These are phyloP conservation scores for Ceratina japonica DNA, from an alignment of 1,140 invertebrate species.

Conservation along the genomic window DNA sequence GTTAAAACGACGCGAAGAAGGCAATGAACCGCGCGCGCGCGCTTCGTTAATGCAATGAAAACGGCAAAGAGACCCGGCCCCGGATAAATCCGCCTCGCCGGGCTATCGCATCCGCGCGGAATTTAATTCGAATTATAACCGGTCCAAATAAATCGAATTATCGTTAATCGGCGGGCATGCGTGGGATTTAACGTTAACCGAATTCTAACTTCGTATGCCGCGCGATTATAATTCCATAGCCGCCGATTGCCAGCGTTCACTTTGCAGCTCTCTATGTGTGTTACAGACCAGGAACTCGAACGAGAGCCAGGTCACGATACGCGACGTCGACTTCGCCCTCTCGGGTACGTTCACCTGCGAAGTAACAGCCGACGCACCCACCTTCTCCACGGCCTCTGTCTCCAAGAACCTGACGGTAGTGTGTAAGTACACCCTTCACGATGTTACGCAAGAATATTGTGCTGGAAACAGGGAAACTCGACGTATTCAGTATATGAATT, in stretches of 20 bases:
- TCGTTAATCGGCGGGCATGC: constrained; percentile 23
- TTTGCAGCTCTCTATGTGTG: constrained; percentile 68
- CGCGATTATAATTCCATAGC: too few relatives aligned
- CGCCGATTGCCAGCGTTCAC: constrained; percentile 24
- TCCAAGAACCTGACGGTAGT: constrained; percentile 86
- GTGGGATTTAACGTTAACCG: background rate
- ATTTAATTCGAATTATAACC: constrained; percentile 41
- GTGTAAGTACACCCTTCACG: constrained; percentile 81
- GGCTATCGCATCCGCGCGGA: constrained; percentile 4
- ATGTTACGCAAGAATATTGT: constrained; percentile 40
- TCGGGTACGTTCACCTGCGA: constrained; percentile 93
- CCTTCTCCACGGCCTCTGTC: constrained; percentile 85
- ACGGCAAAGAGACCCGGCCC: background rate
- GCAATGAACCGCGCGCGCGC: constrained; percentile 16
- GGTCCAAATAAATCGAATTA: constrained; percentile 32
- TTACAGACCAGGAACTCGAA: constrained; percentile 86
- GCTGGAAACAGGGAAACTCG: constrained; percentile 4
- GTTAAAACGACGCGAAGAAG: background rate
- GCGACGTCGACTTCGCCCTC: constrained; percentile 85
- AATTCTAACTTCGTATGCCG: background rate
- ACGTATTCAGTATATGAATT: constrained; percentile 4
- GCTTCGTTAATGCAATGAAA: background rate
- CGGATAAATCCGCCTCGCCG: constrained; percentile 10
- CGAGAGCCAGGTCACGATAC: constrained; percentile 86
- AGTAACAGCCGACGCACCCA: constrained; percentile 89